These are phyloP conservation scores for Clarias pachynema DNA, from an alignment of 2,797 vertebrate genomes.

Conservation along the genomic window DNA sequence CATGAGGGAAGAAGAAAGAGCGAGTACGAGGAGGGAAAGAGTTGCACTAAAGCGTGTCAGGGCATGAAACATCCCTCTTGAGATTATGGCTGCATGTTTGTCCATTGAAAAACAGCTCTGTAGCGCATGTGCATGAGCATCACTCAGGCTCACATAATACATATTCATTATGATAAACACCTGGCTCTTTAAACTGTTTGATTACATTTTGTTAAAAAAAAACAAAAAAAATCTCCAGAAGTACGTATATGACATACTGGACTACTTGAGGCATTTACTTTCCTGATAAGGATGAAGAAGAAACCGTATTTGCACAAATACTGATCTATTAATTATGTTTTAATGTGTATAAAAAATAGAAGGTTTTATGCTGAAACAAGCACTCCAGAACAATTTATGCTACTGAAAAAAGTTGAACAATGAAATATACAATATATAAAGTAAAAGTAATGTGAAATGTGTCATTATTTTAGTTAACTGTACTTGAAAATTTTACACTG, in stretches of 20 bases:
- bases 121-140: neutral
- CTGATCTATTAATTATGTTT: neutral
- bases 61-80: slow-evolving; percentile 56
- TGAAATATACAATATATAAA: too few species aligned
- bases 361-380: neutral
- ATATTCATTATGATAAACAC: neutral
- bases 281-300: neutral
- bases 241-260: neutral
- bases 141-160: neutral
- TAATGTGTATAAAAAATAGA: neutral
- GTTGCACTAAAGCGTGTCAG: slow-evolving; percentile 51
- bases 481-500: neutral
- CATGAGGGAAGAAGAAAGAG: slow-evolving; percentile 19
- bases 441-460: neutral
- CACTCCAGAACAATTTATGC: neutral
- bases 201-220: neutral
- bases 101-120: slow-evolving; percentile 35
- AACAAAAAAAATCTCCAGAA: neutral
- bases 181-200: neutral
- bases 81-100: slow-evolving; percentile 47
- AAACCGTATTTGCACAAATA: neutral
- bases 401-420: too few species aligned
- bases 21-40: slow-evolving; percentile 1
- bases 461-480: neutral
- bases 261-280: neutral